These are phyloP conservation scores for Xestoiulus laeticollis DNA, from an alignment of 2,888 invertebrate species.

Conservation along the genomic window DNA sequence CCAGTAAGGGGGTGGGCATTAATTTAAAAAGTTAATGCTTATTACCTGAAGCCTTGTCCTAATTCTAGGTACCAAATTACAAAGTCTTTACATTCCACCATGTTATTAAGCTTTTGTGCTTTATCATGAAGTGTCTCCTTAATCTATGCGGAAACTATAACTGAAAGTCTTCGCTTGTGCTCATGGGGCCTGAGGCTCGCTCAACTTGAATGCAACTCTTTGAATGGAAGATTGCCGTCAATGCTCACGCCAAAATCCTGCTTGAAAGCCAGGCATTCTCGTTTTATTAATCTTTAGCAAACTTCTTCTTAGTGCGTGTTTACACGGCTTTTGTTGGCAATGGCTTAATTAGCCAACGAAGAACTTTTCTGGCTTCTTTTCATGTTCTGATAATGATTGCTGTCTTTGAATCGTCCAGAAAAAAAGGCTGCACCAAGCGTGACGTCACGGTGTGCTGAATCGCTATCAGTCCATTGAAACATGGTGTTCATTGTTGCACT, in stretches of 20 bases:
- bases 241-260: background rate
- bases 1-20: too few species aligned
- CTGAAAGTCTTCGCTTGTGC: background rate
- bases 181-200: background rate
- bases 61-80: too few species aligned
- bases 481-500: background rate
- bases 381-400: background rate
- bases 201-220: background rate
- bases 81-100: too few species aligned
- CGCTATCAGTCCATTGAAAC: background rate
- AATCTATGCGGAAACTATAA: background rate
- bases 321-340: background rate
- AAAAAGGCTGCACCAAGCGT: background rate
- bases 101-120: background rate
- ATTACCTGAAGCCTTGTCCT: background rate
- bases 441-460: background rate
- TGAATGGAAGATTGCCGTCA: background rate
- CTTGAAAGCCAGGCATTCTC: background rate
- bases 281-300: constrained; percentile 11
- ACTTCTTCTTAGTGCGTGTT: background rate
- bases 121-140: background rate
- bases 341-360: background rate
- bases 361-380: background rate
- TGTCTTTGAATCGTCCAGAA: background rate
- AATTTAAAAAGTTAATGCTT: too few species aligned